These are phyloP conservation scores for Copsychus sechellarum DNA, from an alignment of 2,113 vertebrate species.

Conservation along the genomic window DNA sequence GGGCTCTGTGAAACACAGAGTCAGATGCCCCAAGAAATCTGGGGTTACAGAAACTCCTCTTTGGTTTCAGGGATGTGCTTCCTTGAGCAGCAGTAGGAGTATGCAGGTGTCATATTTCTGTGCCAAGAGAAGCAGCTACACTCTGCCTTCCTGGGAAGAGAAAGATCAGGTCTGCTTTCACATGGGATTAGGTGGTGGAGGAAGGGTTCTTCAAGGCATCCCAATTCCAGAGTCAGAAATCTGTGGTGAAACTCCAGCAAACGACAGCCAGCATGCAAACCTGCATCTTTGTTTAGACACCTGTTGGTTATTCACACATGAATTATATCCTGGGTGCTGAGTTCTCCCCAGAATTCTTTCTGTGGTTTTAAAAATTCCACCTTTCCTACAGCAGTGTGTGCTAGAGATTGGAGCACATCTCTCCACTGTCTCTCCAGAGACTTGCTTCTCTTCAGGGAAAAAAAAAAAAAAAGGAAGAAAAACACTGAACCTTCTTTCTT, in stretches of 20 bases:
- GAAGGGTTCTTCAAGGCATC: background rate
- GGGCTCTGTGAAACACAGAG: conserved; percentile 7
- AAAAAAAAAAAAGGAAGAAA: conserved; percentile 27
- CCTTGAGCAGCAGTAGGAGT: background rate
- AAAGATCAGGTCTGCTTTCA: background rate
- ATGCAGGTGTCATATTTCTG: background rate
- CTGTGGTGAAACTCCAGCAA: background rate
- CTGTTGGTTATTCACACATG: conserved; percentile 4
- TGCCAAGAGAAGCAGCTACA: background rate
- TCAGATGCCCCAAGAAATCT: background rate
- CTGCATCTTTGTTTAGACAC: conserved; percentile 7
- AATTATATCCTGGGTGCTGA: background rate
- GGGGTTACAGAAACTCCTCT: background rate
- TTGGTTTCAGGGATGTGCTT: background rate
- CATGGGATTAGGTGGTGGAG: background rate
- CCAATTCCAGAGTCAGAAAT: background rate
- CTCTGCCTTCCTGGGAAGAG: background rate
- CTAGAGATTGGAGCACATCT: conserved; percentile 42
- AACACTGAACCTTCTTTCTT: conserved; percentile 77
- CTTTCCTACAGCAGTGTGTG: conserved; percentile 12
- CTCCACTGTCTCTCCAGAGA: conserved; percentile 65
- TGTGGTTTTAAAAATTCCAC: background rate
- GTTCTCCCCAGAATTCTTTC: background rate
- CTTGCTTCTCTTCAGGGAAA: conserved; percentile 22
- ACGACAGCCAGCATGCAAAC: background rate